Conservation (phyloP, 2,797 vertebrate species). For the Anabas testudineus region DNA sequence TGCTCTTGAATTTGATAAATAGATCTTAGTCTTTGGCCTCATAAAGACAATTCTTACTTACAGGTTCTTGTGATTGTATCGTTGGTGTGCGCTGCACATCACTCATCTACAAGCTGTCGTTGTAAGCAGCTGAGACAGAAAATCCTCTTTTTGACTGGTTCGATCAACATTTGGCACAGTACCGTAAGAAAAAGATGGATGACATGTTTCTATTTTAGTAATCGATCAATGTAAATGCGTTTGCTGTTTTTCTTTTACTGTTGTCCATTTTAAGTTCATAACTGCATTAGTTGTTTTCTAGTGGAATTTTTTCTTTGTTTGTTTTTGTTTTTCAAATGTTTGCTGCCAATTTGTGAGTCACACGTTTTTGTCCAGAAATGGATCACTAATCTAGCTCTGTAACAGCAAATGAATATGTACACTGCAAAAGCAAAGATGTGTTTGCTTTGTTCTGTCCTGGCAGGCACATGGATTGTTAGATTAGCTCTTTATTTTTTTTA, state of each 20-base stretch:
- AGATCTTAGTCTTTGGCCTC: constrained; percentile 29
- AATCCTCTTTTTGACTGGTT: constrained; percentile 32
- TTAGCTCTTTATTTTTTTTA: constrained; percentile 69
- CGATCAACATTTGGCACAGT: constrained; percentile 28
- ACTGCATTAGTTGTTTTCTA: constrained; percentile 54
- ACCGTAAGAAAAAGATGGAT: constrained; percentile 13
- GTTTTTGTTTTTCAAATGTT: constrained; percentile 57
- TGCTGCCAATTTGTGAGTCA: constrained; percentile 65
- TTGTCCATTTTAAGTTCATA: constrained; percentile 60
- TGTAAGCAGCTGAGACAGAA: constrained; percentile 29
- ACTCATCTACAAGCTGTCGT: constrained; percentile 37
- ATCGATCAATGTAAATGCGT: constrained; percentile 73
- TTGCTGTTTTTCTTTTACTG: constrained; percentile 53
- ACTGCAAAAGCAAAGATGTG: constrained; percentile 48
- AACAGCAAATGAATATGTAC: constrained; percentile 63
- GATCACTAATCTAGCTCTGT: constrained; percentile 55
- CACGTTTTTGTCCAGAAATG: constrained; percentile 50
- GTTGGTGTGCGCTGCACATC: constrained; percentile 40
- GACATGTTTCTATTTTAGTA: constrained; percentile 60
- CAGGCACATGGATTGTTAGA: constrained; percentile 69
- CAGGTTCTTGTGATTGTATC: constrained; percentile 54
- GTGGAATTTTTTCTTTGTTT: constrained; percentile 39
- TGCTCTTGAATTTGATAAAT: constrained; percentile 40
- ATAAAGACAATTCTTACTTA: constrained; percentile 27
- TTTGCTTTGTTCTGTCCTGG: constrained; percentile 66